Conservation (phyloP, 1,140 invertebrate genomes). For the Drosophila repletoides region DNA sequence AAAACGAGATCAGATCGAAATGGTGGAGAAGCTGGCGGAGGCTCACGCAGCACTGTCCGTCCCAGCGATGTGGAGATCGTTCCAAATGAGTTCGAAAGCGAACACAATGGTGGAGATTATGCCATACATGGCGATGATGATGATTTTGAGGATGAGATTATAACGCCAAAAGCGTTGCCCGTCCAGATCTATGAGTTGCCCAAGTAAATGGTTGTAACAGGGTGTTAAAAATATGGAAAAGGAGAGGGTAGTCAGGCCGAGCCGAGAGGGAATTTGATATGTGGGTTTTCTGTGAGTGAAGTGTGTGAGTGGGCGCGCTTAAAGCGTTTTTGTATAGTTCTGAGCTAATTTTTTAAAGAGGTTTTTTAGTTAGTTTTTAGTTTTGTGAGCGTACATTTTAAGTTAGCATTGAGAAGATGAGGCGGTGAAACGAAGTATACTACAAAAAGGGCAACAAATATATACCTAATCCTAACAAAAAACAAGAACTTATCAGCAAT, state of each 20-base stretch:
- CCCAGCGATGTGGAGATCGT: constrained; percentile 82
- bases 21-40: constrained; percentile 51
- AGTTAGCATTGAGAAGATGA: constrained; percentile 72
- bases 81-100: constrained; percentile 82
- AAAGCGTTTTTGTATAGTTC: constrained; percentile 78
- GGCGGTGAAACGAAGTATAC: constrained; percentile 74
- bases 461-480: constrained; percentile 46
- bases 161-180: constrained; percentile 82
- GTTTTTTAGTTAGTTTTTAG: constrained; percentile 69
- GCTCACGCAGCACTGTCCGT: constrained; percentile 56
- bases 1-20: constrained; percentile 70
- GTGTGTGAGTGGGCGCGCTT: constrained; percentile 53
- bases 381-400: constrained; percentile 63
- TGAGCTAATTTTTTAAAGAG: constrained; percentile 68
- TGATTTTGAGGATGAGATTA: constrained; percentile 81
- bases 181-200: constrained; percentile 80
- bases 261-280: constrained; percentile 16
- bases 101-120: constrained; percentile 68
- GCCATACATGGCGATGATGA: constrained; percentile 77
- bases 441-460: constrained; percentile 37
- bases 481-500: constrained; percentile 61
- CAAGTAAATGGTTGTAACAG: constrained; percentile 49
- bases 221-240: not conserved
- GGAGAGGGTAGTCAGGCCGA: constrained; percentile 20
- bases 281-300: constrained; percentile 25